Evolutionary conservation across 2,888 invertebrate genomes (phyloP), one percentile per base, ranked within the genome.

Genomic region (Yponomeuta sedellus): DNA sequence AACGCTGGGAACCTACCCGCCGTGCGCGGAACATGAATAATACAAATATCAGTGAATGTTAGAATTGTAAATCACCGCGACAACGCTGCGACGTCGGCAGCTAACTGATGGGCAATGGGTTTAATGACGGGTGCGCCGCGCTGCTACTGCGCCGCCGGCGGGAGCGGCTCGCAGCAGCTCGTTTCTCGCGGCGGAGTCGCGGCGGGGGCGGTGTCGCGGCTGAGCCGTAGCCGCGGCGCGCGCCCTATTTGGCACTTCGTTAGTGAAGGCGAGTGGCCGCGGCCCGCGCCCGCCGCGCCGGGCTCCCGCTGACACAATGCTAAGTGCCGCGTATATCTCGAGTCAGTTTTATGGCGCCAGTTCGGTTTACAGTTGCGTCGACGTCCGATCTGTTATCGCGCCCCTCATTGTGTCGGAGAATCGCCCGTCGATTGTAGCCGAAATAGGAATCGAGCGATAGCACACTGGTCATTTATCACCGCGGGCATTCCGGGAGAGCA

Each of bases 191-290:
- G 2, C 4, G 4, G 28, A 2, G 28, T 2, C 28, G 28, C 28
- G 28, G 28, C 5, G 28, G 3, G 34, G 34, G 8, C 34, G 34
- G 34, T 34, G 34, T 8, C 34, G 34, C 34, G 34, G 58, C 22
- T 20, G 20, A 22, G 2, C 58, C 22, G 11, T 58, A 10, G n/a
- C 19, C 19, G 19, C 19, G 19, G 11, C 22, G 6, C 58, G 58
- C 58, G 58, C 58, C 58, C 58, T 58, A 58, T 58, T 58, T 58
- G 58, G 58, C 19, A 58, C 58, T 58, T 58, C 58, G 58, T 58
- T 58, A 58, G 58, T 22, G 11, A 22, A 12, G 10, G 20, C 20
- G 44, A 16, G 16, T 16, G 16, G 16, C 44, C 12, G 44, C 44
- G 16, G 16, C 44, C 44, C 44, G 44, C 44, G 16, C 44, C 16